phyloP scores from a whole-genome alignment of 2,797 vertebrate species.

The Eleutherodactylus coqui region DNA sequence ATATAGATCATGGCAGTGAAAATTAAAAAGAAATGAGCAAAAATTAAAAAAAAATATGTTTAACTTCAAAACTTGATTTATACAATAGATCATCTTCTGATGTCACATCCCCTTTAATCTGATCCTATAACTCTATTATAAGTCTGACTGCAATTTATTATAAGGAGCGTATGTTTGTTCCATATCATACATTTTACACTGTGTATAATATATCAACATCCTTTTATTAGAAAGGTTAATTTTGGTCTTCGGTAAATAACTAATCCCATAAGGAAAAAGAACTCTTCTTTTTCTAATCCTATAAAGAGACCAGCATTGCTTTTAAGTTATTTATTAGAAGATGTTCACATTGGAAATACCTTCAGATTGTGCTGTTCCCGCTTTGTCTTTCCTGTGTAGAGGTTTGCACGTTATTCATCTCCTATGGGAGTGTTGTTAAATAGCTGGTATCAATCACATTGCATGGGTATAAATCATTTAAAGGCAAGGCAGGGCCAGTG shows the following conservation, averaged over 20 bases:
- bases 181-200: neutral
- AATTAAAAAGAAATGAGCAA: too few relatives aligned
- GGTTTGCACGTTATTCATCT: constrained; percentile 52
- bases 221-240: neutral
- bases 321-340: constrained; percentile 30
- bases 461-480: constrained; percentile 59
- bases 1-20: too few relatives aligned
- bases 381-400: constrained; percentile 53
- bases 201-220: neutral
- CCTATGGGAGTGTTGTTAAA: constrained; percentile 57
- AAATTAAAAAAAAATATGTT: too few relatives aligned
- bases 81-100: too few relatives aligned
- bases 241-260: neutral
- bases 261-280: neutral
- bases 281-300: neutral
- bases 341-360: constrained; percentile 49
- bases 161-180: neutral
- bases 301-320: neutral
- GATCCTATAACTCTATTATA: too few relatives aligned
- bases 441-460: constrained; percentile 63
- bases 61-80: too few relatives aligned
- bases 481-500: constrained; percentile 62
- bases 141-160: too few relatives aligned
- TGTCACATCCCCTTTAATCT: too few relatives aligned
- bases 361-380: constrained; percentile 35